These are phyloP conservation scores for Myotis yumanensis DNA, from an alignment of 2,113 vertebrate species.

Conservation along the genomic window DNA sequence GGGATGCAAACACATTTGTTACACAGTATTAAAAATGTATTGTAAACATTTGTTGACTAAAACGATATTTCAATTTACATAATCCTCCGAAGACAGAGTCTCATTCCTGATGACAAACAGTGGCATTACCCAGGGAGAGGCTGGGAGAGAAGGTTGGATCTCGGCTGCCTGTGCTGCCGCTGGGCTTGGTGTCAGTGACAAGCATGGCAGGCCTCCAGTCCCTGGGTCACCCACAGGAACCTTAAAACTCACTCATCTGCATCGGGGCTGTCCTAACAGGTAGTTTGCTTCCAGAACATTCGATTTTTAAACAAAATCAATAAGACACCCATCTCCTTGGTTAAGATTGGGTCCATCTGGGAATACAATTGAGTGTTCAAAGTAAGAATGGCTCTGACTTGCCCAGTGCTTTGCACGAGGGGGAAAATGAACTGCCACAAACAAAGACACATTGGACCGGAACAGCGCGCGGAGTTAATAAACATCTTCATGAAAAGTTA, in stretches of 20 bases:
- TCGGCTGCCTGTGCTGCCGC: not conserved
- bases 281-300: not conserved
- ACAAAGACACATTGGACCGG: slow-evolving; percentile 64
- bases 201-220: not conserved
- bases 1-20: slow-evolving; percentile 56
- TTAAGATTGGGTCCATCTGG: not conserved
- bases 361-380: slow-evolving; percentile 12
- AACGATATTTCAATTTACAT: slow-evolving; percentile 47
- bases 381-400: slow-evolving; percentile 34
- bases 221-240: not conserved
- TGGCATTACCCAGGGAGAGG: not conserved
- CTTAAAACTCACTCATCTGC: not conserved
- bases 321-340: not conserved
- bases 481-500: slow-evolving; percentile 80
- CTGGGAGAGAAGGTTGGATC: not conserved
- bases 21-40: slow-evolving; percentile 65
- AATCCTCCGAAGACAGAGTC: slow-evolving; percentile 49
- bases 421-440: slow-evolving; percentile 64
- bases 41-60: slow-evolving; percentile 72
- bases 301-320: not conserved
- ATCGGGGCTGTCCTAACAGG: not conserved
- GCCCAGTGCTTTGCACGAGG: slow-evolving; percentile 35
- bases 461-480: slow-evolving; percentile 56
- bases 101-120: slow-evolving; percentile 44
- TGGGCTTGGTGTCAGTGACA: not conserved